phyloP scores from a whole-genome alignment of 2,113 vertebrate genomes.

The Scomber colias region DNA sequence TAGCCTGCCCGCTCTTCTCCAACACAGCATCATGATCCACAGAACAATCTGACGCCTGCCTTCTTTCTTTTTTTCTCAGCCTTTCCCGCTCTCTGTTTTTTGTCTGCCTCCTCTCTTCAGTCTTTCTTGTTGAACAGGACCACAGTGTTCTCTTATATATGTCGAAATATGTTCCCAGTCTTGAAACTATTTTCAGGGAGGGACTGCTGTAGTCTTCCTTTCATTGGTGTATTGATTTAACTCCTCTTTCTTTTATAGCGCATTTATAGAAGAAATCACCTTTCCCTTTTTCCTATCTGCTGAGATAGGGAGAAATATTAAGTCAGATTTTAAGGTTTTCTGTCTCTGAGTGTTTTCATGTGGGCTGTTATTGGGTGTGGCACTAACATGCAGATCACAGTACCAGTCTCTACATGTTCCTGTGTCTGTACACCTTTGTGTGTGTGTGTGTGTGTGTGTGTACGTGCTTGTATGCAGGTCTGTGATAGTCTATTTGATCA shows the following conservation, averaged over 20 bases:
- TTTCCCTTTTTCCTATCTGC: background rate
- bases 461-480: background rate
- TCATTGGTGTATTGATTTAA: too few species aligned
- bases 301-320: too few species aligned
- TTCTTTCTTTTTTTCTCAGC: background rate
- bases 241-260: too few species aligned
- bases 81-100: constrained; percentile 7
- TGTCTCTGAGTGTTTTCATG: background rate
- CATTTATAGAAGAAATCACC: constrained; percentile 4
- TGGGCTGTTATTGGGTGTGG: constrained; percentile 17
- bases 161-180: background rate
- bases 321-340: background rate
- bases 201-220: background rate
- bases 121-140: background rate
- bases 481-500: background rate
- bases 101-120: background rate
- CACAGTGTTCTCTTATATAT: background rate
- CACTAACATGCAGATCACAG: background rate
- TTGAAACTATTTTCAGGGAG: background rate
- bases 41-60: constrained; percentile 36
- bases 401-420: constrained; percentile 37
- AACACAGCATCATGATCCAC: constrained; percentile 54
- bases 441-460: constrained; percentile 9
- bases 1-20: constrained; percentile 46
- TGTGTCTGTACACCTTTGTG: background rate